Evolutionary conservation across 2,113 vertebrate species (phyloP), one percentile per base, ranked within the genome.

Genomic region (Cromileptes altivelis): DNA sequence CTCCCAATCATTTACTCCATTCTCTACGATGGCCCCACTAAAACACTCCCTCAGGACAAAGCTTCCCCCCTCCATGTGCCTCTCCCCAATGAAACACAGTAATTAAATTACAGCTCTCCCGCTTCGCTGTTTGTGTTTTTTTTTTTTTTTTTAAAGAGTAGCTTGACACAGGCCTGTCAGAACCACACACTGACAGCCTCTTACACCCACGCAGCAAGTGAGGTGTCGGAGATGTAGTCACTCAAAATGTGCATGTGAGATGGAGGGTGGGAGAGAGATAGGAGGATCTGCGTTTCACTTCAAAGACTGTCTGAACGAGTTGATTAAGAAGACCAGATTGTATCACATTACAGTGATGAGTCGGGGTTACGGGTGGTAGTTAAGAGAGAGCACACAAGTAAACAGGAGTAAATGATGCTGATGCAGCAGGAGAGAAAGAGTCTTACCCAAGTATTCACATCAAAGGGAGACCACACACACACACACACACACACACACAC

Each of bases 1-100:
- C 88, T 91, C 84, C 82, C 80, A 81, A 93, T 93, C 79, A 88
- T 88, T 93, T 86, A 88, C 89, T 91, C 63, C 52, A 53, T 92
- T 86, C 85, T 88, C 76, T 90, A 70, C 64, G 61, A 82, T 65
- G 81, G 82, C 63, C 76, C 76, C 9, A 49, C 63, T 89, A 88
- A 91, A 93, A 87, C 80, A 62, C 74, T 89, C 84, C 89, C 85
- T 15, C 50, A 64, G 70, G 91, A 91, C 61, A 65, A 56, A 37
- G 18, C 18, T 27, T 25, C 63, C 45, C 27, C 45, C 47, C 19
- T 56, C 75, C 67, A 70, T 37, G 62, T 78, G 78, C 71, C 72
- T 52, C 50, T 86, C 69, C 68, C 58, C 56, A 84, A 13, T 80
- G 78, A 89, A 88, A 85, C 79, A 49, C 72, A 75, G 65, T 88